Base-by-base conservation (phyloP, 2,888 invertebrate species). In the Thymelicus acteon region DNA sequence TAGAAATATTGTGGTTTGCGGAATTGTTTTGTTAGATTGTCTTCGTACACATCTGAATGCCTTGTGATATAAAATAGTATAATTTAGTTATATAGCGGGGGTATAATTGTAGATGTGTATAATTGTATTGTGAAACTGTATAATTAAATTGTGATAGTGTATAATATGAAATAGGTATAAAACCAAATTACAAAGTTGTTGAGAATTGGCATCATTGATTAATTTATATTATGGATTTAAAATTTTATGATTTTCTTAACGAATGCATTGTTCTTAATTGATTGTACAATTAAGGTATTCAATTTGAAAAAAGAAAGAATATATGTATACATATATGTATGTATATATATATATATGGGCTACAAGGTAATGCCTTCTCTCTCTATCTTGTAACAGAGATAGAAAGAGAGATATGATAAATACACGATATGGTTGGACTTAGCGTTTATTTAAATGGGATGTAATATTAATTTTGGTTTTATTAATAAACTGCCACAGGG, bases 61-160 rank as follows among this genome's bases (percentile, higher is more conserved):
- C 58, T 67, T 67, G 58, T 67, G 66, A 67, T 67, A 67, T 67
- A 58, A 58, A 13, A 37, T 58, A 58, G 58, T n/a, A 39, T 58
- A 58, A 24, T 54, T 37, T 58, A 58, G 58, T 58, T 31, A 57
- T 24, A 13, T 58, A 58, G 58, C 7, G n/a, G 58, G 58, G 58
- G 31, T 10, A 39, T 58, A 7, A 58, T 58, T 39, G 7, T 58
- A 39, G 39, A 24, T 37, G 31, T 57, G 57, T 57, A 57, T 31
- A 57, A 57, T 31, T 57, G 52, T 19, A 12, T 31, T 57, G 31
- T 52, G 52, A 37, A 44, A 57, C 12, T 57, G 58, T 58, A 58
- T 58, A 57, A 57, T 39, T 39, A 24, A 54, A 24, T 54, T 24
- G 24, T 54, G 19, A 52, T 52, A 52, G 44, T 15, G 12, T 52